Percentiles rank a stretch among this genome's conserved stretches.
Evolutionary conservation across 2,113 vertebrate species (phyloP).

Genomic region (Sinocyclocheilus grahami): DNA sequence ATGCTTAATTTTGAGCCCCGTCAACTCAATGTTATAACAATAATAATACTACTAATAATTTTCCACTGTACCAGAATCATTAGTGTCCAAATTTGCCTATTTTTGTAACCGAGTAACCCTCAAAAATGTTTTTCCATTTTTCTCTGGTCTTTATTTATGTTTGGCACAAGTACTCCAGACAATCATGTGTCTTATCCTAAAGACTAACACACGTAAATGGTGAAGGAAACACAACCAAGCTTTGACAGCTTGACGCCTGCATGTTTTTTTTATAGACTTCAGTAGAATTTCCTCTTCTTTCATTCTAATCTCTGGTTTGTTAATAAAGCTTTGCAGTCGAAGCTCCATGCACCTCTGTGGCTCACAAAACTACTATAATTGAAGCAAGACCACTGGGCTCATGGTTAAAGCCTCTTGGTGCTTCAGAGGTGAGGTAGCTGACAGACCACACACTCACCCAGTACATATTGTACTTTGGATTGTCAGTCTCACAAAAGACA

Average conservation of each 20-base stretch:
- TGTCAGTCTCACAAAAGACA: slow-evolving; percentile 11
- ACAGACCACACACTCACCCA: slow-evolving; percentile 65
- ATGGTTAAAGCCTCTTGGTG: slow-evolving; percentile 35
- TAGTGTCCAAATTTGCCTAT: not conserved
- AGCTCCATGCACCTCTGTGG: slow-evolving; percentile 54
- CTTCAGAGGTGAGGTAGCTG: slow-evolving; percentile 40
- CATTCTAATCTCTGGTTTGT: slow-evolving; percentile 63
- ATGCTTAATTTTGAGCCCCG: not conserved
- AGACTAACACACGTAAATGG: not conserved
- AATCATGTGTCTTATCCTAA: not conserved
- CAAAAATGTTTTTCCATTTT: not conserved
- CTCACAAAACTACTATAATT: slow-evolving; percentile 60
- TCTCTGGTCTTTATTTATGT: not conserved
- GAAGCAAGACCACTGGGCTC: slow-evolving; percentile 65
- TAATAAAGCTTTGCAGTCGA: slow-evolving; percentile 61
- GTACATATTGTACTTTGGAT: slow-evolving; percentile 13
- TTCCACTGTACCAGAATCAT: not conserved
- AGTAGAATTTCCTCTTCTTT: slow-evolving; percentile 67
- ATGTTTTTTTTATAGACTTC: slow-evolving; percentile 45
- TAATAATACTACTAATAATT: too few relatives aligned
- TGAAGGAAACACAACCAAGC: not conserved
- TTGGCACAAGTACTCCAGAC: not conserved
- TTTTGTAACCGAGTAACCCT: not conserved
- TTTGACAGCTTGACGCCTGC: slow-evolving; percentile 33
- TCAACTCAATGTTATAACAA: not conserved